Conservation (phyloP, 2,888 invertebrate genomes). For the Podabrus alpinus region DNA sequence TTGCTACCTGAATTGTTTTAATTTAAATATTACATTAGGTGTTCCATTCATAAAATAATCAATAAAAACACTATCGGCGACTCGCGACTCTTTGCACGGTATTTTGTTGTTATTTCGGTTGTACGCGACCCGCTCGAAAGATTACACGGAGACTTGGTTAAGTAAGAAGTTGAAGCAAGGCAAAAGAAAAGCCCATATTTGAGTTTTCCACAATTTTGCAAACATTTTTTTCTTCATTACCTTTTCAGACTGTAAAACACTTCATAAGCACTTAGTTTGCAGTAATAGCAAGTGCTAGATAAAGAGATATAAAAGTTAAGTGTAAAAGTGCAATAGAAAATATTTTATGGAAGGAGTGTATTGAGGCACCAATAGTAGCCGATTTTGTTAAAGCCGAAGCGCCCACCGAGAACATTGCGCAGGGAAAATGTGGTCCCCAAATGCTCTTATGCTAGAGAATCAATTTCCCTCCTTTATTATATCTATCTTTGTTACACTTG, state of each 20-base stretch:
- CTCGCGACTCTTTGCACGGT: background rate
- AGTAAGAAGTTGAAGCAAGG: background rate
- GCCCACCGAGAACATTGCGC: constrained; percentile 55
- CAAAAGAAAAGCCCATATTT: background rate
- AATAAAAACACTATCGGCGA: background rate
- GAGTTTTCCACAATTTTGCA: constrained; percentile 10
- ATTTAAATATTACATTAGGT: constrained; percentile 26
- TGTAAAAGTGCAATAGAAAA: constrained; percentile 27
- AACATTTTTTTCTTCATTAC: constrained; percentile 28
- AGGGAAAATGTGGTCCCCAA: constrained; percentile 53
- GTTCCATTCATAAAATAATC: background rate
- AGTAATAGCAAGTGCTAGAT: constrained; percentile 31
- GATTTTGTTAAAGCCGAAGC: constrained; percentile 62
- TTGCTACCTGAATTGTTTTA: constrained; percentile 52
- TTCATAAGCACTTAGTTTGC: constrained; percentile 31
- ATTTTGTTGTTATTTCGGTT: background rate
- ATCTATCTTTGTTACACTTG: constrained; percentile 42
- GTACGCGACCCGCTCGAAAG: background rate
- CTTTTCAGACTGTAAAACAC: constrained; percentile 29
- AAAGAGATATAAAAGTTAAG: constrained; percentile 32
- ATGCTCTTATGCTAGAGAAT: constrained; percentile 43
- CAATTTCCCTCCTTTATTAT: constrained; percentile 43
- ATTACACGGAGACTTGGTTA: background rate
- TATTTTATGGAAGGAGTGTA: constrained; percentile 52
- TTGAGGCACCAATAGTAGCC: constrained; percentile 64